phyloP scores from a whole-genome alignment of 2,113 vertebrate species.

The Chunga burmeisteri region DNA sequence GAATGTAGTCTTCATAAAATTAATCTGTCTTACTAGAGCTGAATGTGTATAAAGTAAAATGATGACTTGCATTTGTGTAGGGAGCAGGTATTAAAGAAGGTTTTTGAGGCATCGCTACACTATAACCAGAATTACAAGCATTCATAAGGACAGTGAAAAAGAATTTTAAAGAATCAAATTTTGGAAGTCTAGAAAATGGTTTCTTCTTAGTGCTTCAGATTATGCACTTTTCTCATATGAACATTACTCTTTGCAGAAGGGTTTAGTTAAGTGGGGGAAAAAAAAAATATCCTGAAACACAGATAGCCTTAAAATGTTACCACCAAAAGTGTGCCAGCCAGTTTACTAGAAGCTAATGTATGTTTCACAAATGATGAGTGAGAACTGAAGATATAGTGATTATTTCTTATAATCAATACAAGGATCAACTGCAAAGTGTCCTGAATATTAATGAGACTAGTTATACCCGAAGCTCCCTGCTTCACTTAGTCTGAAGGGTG shows the following conservation, averaged over 20 bases:
- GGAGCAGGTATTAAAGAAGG: neutral
- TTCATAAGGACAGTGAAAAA: neutral
- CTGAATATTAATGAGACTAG: neutral
- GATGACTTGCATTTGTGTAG: neutral
- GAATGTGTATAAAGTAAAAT: neutral
- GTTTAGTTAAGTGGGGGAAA: neutral
- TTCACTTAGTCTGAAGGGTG: neutral
- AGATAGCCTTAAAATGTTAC: neutral
- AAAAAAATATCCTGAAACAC: neutral
- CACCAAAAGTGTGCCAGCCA: neutral
- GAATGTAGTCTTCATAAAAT: neutral
- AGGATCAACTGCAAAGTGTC: neutral
- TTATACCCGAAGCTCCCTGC: neutral
- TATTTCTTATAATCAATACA: neutral
- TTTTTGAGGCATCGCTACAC: neutral
- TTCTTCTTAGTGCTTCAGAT: neutral
- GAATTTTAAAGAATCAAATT: neutral
- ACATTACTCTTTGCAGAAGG: neutral
- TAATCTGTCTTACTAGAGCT: neutral
- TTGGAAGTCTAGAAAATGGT: neutral
- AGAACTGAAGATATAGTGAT: neutral
- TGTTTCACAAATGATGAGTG: neutral
- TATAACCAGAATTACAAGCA: neutral
- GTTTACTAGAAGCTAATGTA: neutral
- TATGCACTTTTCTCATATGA: neutral